Conservation (phyloP, 2,797 vertebrate genomes). For the Gastrophryne carolinensis region DNA sequence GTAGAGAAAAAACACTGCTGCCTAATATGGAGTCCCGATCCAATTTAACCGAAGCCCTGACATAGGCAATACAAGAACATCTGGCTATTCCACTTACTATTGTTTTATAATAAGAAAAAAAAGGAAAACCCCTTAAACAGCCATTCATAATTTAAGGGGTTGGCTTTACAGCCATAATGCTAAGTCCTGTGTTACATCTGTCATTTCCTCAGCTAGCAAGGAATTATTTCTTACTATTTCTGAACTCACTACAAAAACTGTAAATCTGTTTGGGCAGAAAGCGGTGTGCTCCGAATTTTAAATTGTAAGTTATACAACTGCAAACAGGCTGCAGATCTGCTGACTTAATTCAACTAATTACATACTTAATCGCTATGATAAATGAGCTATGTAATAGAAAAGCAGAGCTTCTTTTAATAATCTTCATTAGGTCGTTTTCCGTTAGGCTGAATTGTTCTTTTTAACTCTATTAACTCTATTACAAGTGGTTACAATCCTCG, state of each 20-base stretch:
- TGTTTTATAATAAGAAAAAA: no score
- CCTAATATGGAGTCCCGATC: no score
- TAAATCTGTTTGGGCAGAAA: neutral
- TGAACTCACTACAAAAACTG: neutral
- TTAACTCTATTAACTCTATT: conserved; percentile 30
- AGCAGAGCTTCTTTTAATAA: conserved; percentile 40
- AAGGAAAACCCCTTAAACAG: no score
- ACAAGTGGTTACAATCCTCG: neutral
- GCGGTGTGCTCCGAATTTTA: conserved; percentile 16
- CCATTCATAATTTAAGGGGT: no score
- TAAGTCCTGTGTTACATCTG: neutral
- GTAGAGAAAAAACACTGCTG: no score
- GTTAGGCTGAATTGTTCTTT: conserved; percentile 19
- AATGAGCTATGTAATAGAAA: conserved; percentile 52
- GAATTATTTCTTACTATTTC: neutral
- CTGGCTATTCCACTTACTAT: no score
- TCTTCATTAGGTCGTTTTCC: conserved; percentile 47
- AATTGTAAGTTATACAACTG: conserved; percentile 41
- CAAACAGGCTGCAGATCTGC: conserved; percentile 45
- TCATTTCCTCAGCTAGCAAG: neutral
- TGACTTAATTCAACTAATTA: conserved; percentile 50
- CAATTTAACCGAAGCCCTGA: no score
- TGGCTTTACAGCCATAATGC: no score
- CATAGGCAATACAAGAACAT: no score
- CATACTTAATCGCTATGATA: conserved; percentile 49